Percentiles rank a stretch among this genome's conserved stretches.
Evolutionary conservation across 2,113 vertebrate species (phyloP).

Genomic region (Zapornia atra): DNA sequence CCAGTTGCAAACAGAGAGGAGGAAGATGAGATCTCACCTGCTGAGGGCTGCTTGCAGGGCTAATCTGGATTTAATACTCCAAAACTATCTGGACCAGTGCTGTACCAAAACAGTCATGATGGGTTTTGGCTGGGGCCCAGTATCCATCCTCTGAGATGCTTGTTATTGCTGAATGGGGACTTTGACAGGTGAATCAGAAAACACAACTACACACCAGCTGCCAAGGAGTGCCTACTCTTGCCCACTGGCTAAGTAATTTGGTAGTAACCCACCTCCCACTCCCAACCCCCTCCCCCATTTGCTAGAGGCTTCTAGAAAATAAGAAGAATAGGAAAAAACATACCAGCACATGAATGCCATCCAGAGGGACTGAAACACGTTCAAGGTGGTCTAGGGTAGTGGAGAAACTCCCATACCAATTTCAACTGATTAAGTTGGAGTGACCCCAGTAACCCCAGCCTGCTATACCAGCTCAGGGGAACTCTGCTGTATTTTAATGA

Average conservation of each 20-base stretch:
- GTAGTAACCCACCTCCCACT: background rate
- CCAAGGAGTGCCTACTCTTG: background rate
- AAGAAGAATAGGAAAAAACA: background rate
- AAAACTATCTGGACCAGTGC: background rate
- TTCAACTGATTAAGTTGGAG: background rate
- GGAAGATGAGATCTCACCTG: background rate
- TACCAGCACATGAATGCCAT: background rate
- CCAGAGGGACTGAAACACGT: background rate
- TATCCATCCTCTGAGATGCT: background rate
- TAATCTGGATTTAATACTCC: background rate
- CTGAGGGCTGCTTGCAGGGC: background rate
- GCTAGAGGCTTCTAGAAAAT: background rate
- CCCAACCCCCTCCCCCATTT: background rate
- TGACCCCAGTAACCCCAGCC: background rate
- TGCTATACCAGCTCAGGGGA: background rate
- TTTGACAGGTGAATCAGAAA: background rate
- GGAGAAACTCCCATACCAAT: background rate
- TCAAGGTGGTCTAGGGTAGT: background rate
- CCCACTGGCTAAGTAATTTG: background rate
- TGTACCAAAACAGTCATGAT: background rate
- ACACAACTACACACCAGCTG: background rate
- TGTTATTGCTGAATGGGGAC: background rate
- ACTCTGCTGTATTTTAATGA: background rate
- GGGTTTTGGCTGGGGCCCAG: background rate
- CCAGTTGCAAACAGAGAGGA: background rate